A percentile compares a stretch with the other conserved stretches of the same genome.
Evolutionary conservation across 2,113 vertebrate species (phyloP).

Genomic region (Oceanodroma tethys): DNA sequence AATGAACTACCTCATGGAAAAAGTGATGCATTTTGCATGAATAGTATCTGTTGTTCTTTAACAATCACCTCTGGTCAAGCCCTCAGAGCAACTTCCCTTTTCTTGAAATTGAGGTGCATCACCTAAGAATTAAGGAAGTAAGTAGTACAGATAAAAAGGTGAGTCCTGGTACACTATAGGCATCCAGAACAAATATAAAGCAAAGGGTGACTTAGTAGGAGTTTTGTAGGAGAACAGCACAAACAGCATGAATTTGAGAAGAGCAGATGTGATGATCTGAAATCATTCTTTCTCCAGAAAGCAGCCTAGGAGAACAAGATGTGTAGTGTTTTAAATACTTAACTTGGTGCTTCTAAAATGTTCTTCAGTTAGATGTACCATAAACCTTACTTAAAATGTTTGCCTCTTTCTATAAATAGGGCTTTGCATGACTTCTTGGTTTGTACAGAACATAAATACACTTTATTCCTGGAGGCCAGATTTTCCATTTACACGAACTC

Average conservation of each 20-base stretch:
- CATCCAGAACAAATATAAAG: not conserved
- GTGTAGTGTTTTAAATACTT: not conserved
- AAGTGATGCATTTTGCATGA: not conserved
- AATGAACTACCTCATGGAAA: not conserved
- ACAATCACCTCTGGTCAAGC: not conserved
- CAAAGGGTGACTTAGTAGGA: not conserved
- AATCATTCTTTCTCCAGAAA: not conserved
- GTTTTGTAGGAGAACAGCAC: not conserved
- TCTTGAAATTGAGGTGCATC: not conserved
- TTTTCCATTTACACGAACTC: constrained; percentile 4
- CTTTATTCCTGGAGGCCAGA: not conserved
- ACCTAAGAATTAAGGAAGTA: not conserved
- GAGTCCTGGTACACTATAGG: not conserved
- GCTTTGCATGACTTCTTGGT: not conserved
- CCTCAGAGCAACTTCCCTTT: not conserved
- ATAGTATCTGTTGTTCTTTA: not conserved
- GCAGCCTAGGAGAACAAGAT: not conserved
- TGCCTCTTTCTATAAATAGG: not conserved
- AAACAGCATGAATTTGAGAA: not conserved
- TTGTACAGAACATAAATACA: not conserved
- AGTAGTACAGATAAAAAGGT: not conserved
- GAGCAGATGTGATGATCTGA: not conserved
- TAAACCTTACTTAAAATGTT: not conserved
- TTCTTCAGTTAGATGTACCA: not conserved
- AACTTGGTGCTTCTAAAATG: not conserved